Evolutionary conservation across 23 tunicate genomes (phyloP).

Genomic region (Trididemnum miniatum): DNA sequence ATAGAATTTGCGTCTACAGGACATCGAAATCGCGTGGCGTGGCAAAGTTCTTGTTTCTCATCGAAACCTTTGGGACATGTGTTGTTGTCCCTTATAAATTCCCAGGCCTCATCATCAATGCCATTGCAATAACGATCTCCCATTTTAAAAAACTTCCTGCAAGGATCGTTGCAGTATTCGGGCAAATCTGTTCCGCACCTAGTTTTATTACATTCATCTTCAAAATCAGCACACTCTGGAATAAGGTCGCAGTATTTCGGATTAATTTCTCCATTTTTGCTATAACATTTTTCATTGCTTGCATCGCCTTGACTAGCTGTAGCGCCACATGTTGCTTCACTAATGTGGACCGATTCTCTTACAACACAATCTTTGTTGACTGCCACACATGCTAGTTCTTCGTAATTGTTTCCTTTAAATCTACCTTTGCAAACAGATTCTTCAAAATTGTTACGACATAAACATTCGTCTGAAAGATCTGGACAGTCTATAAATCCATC

Average conservation of each 20-base stretch:
- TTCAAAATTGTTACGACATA: neutral
- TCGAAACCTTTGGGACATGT: slow-evolving; percentile 20
- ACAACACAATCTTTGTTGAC: neutral
- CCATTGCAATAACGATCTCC: slow-evolving; percentile 37
- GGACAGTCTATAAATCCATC: slow-evolving; percentile 11
- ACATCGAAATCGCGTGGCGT: neutral
- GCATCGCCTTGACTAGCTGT: neutral
- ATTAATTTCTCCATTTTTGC: neutral
- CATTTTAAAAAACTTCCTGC: neutral
- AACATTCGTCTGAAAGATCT: slow-evolving; percentile 28
- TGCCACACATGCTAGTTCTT: neutral
- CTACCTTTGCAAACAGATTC: neutral
- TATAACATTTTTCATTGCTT: neutral
- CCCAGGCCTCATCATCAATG: neutral
- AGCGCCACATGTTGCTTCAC: neutral
- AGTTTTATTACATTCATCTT: neutral
- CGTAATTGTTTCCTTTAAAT: neutral
- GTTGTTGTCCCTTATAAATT: neutral
- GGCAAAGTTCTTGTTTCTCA: neutral
- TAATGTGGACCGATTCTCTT: neutral
- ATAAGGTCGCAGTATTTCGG: slow-evolving; percentile 1
- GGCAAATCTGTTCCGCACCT: neutral
- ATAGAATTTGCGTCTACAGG: neutral
- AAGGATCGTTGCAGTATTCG: neutral
- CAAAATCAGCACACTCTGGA: slow-evolving; percentile 18